Conservation (phyloP, 1,140 invertebrate genomes). For the Drosophila nebulosa region DNA sequence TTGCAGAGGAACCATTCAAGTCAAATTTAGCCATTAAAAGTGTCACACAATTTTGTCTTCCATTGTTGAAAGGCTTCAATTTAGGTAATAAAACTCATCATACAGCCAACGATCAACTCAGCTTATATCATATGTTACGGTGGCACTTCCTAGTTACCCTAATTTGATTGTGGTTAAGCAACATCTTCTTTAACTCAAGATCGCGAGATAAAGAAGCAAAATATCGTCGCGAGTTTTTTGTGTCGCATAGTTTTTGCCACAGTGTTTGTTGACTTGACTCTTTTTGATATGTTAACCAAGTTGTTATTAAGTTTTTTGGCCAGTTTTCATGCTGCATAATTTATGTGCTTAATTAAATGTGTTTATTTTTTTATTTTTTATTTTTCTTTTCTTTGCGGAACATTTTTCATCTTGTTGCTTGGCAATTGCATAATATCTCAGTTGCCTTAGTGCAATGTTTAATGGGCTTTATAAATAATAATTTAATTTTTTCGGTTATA, state of each 20-base stretch:
- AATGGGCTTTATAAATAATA: conserved; percentile 45
- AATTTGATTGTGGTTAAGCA: not conserved
- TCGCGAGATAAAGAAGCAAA: not conserved
- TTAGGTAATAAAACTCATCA: too few species aligned
- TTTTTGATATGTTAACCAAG: conserved; percentile 64
- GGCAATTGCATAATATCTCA: conserved; percentile 53
- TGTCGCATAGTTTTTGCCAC: not conserved
- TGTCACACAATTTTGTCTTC: too few species aligned
- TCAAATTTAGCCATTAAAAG: too few species aligned
- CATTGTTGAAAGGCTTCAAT: too few species aligned
- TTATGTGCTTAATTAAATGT: conserved; percentile 69
- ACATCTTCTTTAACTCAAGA: not conserved
- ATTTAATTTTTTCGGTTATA: conserved; percentile 14
- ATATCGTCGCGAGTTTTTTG: not conserved
- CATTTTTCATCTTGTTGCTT: conserved; percentile 21
- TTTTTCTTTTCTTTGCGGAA: conserved; percentile 36
- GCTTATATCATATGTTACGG: too few species aligned
- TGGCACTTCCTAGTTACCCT: too few species aligned
- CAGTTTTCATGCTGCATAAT: conserved; percentile 57
- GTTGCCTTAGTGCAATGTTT: conserved; percentile 33
- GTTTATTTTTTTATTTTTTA: conserved; percentile 2
- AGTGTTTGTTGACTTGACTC: conserved; percentile 6
- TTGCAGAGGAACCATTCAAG: too few species aligned
- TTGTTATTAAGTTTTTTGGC: conserved; percentile 63
- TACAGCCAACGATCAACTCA: too few species aligned